Conservation (phyloP, 2,888 invertebrate species). For the Tetragonula carbonaria region DNA sequence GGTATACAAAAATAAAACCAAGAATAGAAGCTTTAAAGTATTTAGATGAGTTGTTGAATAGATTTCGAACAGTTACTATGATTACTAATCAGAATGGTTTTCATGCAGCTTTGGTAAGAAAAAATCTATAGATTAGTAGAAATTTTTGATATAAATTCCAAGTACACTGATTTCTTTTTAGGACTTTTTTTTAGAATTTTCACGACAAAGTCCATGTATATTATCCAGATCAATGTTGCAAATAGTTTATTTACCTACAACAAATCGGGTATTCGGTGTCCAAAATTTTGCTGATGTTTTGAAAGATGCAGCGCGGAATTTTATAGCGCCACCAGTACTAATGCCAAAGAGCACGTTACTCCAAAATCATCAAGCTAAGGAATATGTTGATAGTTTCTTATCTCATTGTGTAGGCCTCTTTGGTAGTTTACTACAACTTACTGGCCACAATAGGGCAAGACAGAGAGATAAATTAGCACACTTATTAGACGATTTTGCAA, state of each 20-base stretch:
- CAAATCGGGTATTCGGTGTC: constrained; percentile 86
- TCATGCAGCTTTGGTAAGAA: constrained; percentile 91
- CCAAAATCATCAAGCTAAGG: constrained; percentile 91
- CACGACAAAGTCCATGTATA: constrained; percentile 94
- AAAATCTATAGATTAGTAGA: constrained; percentile 24
- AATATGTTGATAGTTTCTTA: constrained; percentile 95
- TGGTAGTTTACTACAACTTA: constrained; percentile 93
- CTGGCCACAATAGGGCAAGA: constrained; percentile 97
- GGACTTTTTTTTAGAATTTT: constrained; percentile 98
- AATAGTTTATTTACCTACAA: constrained; percentile 88
- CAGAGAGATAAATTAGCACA: constrained; percentile 97
- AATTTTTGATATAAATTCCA: constrained; percentile 44
- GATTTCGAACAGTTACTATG: constrained; percentile 92
- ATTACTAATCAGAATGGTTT: constrained; percentile 91
- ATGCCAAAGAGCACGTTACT: constrained; percentile 89
- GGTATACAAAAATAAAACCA: constrained; percentile 96
- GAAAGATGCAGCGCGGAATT: constrained; percentile 93
- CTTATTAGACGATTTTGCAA: constrained; percentile 95
- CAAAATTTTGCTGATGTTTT: constrained; percentile 91
- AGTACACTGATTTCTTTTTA: constrained; percentile 81
- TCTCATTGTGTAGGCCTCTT: constrained; percentile 94
- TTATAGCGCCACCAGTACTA: constrained; percentile 96
- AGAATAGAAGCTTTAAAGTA: constrained; percentile 91
- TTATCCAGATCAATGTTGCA: constrained; percentile 96
- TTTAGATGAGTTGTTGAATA: constrained; percentile 92